Conservation (phyloP, 2,113 vertebrate genomes). For the Stomatorhinus ivindoensis region DNA sequence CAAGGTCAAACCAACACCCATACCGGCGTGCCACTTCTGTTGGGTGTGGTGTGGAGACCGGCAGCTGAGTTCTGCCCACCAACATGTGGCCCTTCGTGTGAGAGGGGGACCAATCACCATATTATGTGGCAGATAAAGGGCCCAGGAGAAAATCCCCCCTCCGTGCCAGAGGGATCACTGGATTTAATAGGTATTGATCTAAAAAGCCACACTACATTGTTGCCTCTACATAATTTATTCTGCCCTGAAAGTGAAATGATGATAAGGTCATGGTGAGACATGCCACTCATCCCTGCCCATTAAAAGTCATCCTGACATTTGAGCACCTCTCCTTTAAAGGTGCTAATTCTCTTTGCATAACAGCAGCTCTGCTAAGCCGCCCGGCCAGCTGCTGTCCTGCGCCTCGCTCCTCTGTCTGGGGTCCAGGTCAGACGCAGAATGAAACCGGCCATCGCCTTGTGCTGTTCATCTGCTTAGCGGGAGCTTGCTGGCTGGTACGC, state of each 20-base stretch:
- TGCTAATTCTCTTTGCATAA: neutral
- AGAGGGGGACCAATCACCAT: neutral
- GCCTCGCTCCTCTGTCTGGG: neutral
- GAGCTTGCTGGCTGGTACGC: neutral
- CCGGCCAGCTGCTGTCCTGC: neutral
- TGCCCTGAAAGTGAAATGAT: constrained; percentile 19
- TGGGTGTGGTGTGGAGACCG: neutral
- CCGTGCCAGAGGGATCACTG: constrained; percentile 16
- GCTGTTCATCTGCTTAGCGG: neutral
- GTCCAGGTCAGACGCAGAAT: neutral
- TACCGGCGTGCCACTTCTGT: neutral
- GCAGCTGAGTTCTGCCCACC: neutral
- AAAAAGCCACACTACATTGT: constrained; percentile 29
- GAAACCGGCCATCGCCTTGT: neutral
- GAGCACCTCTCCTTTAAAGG: neutral
- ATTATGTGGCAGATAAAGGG: neutral
- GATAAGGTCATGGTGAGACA: constrained; percentile 20
- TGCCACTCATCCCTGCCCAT: constrained; percentile 15
- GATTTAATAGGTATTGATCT: constrained; percentile 29
- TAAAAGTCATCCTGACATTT: constrained; percentile 27
- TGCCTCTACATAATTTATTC: constrained; percentile 33
- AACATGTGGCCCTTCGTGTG: neutral
- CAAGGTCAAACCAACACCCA: neutral
- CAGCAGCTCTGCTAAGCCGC: neutral
- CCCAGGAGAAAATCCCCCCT: neutral